These are phyloP conservation scores for Eretmochelys imbricata DNA, from an alignment of 2,113 vertebrate genomes.

Conservation along the genomic window DNA sequence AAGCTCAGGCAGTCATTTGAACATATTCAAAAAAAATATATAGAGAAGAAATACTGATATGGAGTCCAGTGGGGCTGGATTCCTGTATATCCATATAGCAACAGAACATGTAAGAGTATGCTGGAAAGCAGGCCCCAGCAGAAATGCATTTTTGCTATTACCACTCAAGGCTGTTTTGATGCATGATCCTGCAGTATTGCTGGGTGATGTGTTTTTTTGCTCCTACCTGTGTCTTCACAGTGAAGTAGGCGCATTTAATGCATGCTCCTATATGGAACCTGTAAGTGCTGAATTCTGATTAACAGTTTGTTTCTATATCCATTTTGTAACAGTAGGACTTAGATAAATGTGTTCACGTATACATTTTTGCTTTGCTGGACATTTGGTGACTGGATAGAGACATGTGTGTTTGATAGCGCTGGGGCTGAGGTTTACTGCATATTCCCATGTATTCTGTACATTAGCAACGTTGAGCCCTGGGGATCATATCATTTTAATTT, in stretches of 20 bases:
- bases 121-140: neutral
- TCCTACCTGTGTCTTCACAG: rapidly evolving
- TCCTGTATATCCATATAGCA: rapidly evolving
- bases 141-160: neutral
- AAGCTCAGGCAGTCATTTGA: neutral
- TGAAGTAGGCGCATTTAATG: neutral
- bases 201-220: neutral
- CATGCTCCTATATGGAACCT: rapidly evolving
- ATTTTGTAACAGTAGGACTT: rapidly evolving
- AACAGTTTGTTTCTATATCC: neutral
- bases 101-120: rapidly evolving
- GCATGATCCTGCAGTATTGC: neutral
- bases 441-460: neutral
- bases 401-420: neutral
- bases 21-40: rapidly evolving
- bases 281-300: neutral
- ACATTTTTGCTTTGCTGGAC: neutral
- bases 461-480: neutral
- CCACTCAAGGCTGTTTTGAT: rapidly evolving
- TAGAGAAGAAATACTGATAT: rapidly evolving
- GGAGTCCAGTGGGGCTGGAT: rapidly evolving
- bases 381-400: neutral
- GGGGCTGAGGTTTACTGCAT: rapidly evolving
- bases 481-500: neutral
- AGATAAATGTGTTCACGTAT: neutral